Evolutionary conservation across 2,888 invertebrate genomes (phyloP), one percentile per base, ranked within the genome.

Genomic region (Andrena hattorfiana): DNA sequence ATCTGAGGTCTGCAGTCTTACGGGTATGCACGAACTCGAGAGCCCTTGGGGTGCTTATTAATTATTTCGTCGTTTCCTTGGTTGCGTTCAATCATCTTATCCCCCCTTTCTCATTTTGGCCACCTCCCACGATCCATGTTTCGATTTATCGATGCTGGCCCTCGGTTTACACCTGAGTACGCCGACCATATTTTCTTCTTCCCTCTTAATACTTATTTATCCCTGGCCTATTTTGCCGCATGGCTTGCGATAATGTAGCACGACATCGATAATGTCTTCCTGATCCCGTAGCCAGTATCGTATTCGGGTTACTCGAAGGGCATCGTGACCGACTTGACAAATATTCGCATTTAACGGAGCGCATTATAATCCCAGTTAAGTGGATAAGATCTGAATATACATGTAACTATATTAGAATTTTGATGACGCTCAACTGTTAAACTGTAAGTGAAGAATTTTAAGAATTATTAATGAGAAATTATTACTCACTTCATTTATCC

Each of bases 181-280:
- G 66, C 73, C 49, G 35, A 6, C 68, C 63, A 66, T 82, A 88
- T 83, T 78, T 86, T 88, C 86, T 85, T 81, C 85, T 60, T 77
- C 74, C 42, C 49, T 59, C 68, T 49, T 87, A 81, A 88, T 85
- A 80, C 88, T 86, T 88, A 82, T 88, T 88, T 88, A 88, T 88
- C 86, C 77, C 60, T 74, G 87, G 80, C 87, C 87, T 80, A 88
- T 77, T 86, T 85, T 26, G 49, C 69, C 32, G 56, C 26, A 10
- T 59, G 68, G 78, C 59, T 35, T 56, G 66, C 67, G 77, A 84
- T 84, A 86, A 78, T 63, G 71, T 67, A 66, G 56, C 66, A 32
- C 79, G 51, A 77, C 81, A 81, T 85, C 83, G 84, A 86, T 87
- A 86, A 85, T 76, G 74, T 74, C 79, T 79, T 70, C 66, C 63